A percentile compares a stretch with the other conserved stretches of the same genome.
Conservation (phyloP, 2,113 vertebrate genomes). For the Machaerirhynchus nigripectus region DNA sequence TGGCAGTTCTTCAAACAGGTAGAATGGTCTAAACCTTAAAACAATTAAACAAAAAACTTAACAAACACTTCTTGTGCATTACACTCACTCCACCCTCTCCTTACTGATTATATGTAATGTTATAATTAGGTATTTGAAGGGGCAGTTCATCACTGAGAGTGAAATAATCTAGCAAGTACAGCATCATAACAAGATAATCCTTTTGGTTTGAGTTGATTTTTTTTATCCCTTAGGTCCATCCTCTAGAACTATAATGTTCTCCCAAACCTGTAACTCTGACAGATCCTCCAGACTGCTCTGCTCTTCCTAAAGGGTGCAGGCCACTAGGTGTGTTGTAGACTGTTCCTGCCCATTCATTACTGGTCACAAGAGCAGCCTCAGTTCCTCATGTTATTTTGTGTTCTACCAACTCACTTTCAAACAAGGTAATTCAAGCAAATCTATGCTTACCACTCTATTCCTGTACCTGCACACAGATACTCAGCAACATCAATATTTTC, state of each 20-base stretch:
- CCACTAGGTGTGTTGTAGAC: neutral
- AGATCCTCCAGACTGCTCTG: neutral
- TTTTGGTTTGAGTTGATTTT: fast-evolving
- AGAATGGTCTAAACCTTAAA: neutral
- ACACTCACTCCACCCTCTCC: neutral
- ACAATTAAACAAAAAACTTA: neutral
- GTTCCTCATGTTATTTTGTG: neutral
- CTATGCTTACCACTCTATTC: neutral
- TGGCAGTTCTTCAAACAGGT: neutral
- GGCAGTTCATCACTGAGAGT: neutral
- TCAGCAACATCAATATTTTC: neutral
- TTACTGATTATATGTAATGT: neutral
- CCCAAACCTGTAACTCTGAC: neutral
- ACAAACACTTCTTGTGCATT: neutral
- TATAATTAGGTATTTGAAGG: neutral
- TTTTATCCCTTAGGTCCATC: neutral
- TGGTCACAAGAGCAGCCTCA: neutral
- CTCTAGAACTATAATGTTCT: neutral
- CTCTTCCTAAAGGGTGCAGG: neutral
- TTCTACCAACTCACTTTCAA: neutral
- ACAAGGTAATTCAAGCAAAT: neutral
- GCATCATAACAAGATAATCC: neutral
- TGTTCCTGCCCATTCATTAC: neutral
- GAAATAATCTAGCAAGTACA: neutral
- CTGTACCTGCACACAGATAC: neutral